Conservation (phyloP, 2,113 vertebrate species). For the Dermatemys mawii region DNA sequence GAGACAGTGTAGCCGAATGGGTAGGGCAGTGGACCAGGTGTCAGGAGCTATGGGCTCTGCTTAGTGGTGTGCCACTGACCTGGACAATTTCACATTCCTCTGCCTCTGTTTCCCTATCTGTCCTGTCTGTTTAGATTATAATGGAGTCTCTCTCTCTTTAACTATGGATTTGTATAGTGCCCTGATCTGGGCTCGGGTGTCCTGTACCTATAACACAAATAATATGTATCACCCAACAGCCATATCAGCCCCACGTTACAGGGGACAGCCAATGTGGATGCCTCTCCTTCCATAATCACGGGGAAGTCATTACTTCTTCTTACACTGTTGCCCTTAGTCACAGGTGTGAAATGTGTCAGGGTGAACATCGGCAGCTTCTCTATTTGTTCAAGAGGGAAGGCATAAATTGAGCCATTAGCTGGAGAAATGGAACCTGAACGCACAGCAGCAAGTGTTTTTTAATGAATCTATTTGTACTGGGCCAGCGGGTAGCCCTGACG, state of each 20-base stretch:
- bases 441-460: conserved; percentile 66
- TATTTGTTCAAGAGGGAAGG: conserved; percentile 49
- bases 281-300: not conserved
- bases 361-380: conserved; percentile 27
- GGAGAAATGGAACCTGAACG: conserved; percentile 62
- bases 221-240: not conserved
- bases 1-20: not conserved
- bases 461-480: conserved; percentile 72
- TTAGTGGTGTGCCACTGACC: not conserved
- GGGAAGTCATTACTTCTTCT: not conserved
- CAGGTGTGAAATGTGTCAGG: not conserved
- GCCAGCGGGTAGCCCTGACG: conserved; percentile 50
- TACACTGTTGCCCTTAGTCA: not conserved
- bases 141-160: not conserved
- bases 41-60: not conserved
- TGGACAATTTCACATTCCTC: not conserved
- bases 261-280: not conserved
- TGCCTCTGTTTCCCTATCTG: not conserved
- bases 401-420: conserved; percentile 60
- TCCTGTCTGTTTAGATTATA: not conserved
- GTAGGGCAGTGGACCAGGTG: not conserved
- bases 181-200: not conserved
- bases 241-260: not conserved
- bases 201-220: not conserved
- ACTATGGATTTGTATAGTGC: not conserved